phyloP scores from a whole-genome alignment of 2,113 vertebrate genomes.

The Natator depressus region DNA sequence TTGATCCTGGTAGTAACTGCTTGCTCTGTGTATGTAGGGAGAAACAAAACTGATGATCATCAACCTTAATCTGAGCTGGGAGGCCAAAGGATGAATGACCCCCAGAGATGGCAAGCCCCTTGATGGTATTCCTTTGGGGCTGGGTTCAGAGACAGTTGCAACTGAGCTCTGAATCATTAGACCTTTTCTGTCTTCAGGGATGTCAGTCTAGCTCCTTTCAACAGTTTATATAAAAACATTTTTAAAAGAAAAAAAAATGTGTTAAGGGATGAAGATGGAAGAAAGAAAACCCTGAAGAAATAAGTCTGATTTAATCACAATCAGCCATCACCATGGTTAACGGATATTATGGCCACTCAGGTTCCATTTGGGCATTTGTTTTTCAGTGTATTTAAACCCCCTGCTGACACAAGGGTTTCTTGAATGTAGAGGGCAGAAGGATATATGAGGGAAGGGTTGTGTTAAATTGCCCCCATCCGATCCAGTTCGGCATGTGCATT shows the following conservation, averaged over 20 bases:
- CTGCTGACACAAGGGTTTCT: neutral
- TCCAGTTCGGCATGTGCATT: neutral
- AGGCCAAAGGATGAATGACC: neutral
- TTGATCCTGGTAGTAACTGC: neutral
- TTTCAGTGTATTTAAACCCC: neutral
- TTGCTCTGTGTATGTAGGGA: neutral
- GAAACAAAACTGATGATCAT: neutral
- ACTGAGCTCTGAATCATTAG: neutral
- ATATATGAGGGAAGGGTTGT: neutral
- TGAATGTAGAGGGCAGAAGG: neutral
- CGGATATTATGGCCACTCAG: neutral
- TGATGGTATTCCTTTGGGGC: too few species aligned
- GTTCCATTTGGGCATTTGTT: neutral
- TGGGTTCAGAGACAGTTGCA: neutral
- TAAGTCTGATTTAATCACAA: neutral
- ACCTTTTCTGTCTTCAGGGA: neutral
- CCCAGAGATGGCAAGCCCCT: too few species aligned
- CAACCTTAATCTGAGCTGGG: neutral
- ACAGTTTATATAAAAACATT: neutral
- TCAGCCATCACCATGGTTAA: neutral
- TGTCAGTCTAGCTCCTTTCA: neutral
- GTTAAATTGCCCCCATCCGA: neutral
- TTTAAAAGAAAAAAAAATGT: neutral
- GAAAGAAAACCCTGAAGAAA: neutral
- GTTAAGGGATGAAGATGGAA: neutral